Evolutionary conservation across 2,113 vertebrate species (phyloP), one percentile per base, ranked within the genome.

Genomic region (Bubo scandiacus): DNA sequence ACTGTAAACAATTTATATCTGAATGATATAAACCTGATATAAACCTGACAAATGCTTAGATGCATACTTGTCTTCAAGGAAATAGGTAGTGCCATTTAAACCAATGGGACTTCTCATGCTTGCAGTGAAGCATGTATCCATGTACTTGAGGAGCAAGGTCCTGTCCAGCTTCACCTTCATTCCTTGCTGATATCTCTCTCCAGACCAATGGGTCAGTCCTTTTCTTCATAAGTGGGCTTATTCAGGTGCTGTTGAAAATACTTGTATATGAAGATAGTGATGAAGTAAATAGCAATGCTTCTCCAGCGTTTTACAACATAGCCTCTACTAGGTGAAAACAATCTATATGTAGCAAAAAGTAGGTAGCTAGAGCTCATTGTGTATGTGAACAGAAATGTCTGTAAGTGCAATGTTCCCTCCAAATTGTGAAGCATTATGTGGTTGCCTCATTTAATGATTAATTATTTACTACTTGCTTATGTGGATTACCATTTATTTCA

Each of bases 351-450:
- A 67, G 29, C 58, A 86, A 55, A 89, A 92, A 86, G 32, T 27
- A 61, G 16, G 42, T 62, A 82, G 66, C 74, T 86, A n/a, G 54
- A 92, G 13, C 65, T 90, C 36, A 40, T 14, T 19, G 42, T 32
- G 15, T 38, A 14, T 45, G 11, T 62, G 57, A 95, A 85, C 36
- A 58, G 52, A 84, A 95, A 63, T 40, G 40, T 79, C 82, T 95
- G 47, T 70, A 74, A 74, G 58, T 94, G 87, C 74, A 88, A 82
- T 85, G 92, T 96, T 96, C 78, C 57, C 86, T 95, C 82, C 83
- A 93, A 85, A 90, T 95, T 95, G 92, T 87, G 52, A 95, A 78
- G 38, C 34, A 57, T 88, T 66, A 43, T 49, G 58, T 83, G 51
- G 7, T 80, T 83, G 51, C 68, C 77, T 93, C 51, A 12, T 87